Base-by-base conservation (phyloP, 2,888 invertebrate genomes). In the Syrphus vitripennis region DNA sequence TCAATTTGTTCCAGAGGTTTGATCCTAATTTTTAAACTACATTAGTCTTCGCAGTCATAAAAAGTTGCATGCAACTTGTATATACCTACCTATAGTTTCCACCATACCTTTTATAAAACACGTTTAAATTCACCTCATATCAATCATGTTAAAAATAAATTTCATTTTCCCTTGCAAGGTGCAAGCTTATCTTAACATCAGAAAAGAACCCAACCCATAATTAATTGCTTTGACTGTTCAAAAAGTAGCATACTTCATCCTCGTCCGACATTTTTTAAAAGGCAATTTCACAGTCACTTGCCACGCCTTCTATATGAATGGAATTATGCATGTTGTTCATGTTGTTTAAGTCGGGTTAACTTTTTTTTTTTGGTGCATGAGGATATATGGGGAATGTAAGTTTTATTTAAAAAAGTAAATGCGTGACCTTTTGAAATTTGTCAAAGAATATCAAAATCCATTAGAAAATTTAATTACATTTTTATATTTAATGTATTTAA, bases 191-290 rank as follows among this genome's bases (percentile, higher is more conserved):
- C 19, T 50, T 21, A n/a, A 7, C 67, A 59, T 26, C 59, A 34
- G 12, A 5, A 34, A 3, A 29, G 42, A 42, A 34, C 48, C 21
- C 67, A 67, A 42, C 24, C 50, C 50, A 80, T 83, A 80, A 84
- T 80, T 84, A 80, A 84, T 80, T 65, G 75, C 67, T 61, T 67
- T 10, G 9, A 10, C 48, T 70, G 79, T 48, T 83, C 74, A 67
- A 65, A 50, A 31, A 37, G 48, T 45, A 61, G 34, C 19, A 61
- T 45, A 29, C 21, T 34, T 67, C 50, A 67, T 48, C 48, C 19
- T 67, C 40, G 57, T 81, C 81, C 84, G 81, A 69, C 84, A 86
- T 86, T 86, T 86, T 86, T 78, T 34, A 34, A 77, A 84, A 75
- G 72, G 72, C 70, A 69, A 77, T 81, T 81, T 77, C 72, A 72